Evolutionary conservation across 1,140 invertebrate species (phyloP), one percentile per base, ranked within the genome.

Genomic region (Oryctes rhinoceros): DNA sequence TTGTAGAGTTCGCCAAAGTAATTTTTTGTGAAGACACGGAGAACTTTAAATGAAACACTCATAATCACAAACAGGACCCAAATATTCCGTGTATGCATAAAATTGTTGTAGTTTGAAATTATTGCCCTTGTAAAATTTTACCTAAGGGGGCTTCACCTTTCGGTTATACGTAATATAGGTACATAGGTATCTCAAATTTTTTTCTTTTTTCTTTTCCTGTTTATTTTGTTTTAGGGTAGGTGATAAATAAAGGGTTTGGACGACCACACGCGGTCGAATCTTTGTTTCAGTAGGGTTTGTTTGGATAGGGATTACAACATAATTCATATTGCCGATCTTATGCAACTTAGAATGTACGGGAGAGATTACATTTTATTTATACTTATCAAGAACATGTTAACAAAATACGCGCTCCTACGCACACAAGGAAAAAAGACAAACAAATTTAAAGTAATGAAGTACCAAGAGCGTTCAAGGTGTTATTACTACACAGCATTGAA

Each of bases 91-190:
- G 53, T 59, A 59, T 59, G 53, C 53, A 59, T 15, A 59, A 59
- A 59, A 59, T 59, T 59, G 53, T 59, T 59, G 53, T 59, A 59
- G 53, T 18, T 59, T 59, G 15, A 59, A 59, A 59, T 59, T 59
- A 59, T 59, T 59, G 53, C 53, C 53, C 53, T 59, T 59, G 53
- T 59, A 59, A 59, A 59, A 59, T 18, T 59, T 59, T 59, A 59
- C 53, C 53, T 59, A 59, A 53, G 53, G 1, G 39, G 39, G n/a
- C 53, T 59, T 59, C 53, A 59, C 53, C 53, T 59, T 44, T 44
- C 53, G 15, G 53, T 59, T 59, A 18, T 44, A 30, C 2, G 49
- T 53, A 18, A 59, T 59, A 59, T 59, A n/a, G n/a, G n/a, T n/a
- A 59, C n/a, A 30, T 30, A 30, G 24, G 24, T 30, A 30, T n/a